Evolutionary conservation across 2,113 vertebrate genomes (phyloP), one percentile per base, ranked within the genome.

Genomic region (Microcebus murinus): DNA sequence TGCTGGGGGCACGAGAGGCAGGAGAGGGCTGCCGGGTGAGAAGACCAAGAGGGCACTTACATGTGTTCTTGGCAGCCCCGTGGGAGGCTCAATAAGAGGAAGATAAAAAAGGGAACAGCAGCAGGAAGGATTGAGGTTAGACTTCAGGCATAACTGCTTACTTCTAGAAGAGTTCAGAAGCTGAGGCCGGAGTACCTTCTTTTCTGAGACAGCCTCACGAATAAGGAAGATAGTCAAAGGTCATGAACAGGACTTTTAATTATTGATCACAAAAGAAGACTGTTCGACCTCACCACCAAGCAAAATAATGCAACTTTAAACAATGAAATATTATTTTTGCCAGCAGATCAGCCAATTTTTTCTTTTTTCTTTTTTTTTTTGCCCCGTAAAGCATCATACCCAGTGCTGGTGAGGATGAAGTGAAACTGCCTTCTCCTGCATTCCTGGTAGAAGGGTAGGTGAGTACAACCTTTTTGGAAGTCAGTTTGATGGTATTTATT

Each of bases 381-480:
- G 39, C 48, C 31, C 65, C 4, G 4, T 29, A 50, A 71, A 87
- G 3, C 23, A 6, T 34, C 34, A 27, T 67, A 34, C 14, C 52
- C 59, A 27, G 29, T 36, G 59, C 74, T 88, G 34, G 23, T 12
- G 29, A 88, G 36, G 36, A 39, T 34, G 17, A 4, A 3, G 12
- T 2, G 11, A 63, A n/a, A 6, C n/a, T 15, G 2, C 0, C 0
- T 6, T 67, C 50, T 63, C 17, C 0, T 18, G 18, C 17, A 1
- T 23, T 73, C 1, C 23, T 76, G 48, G 23, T 8, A 1, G 50
- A 50, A 39, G 34, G 15, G 10, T 1, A 15, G 48, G 13, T 23
- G 45, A 52, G 45, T 34, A 27, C 17, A 13, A 20, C 0, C 34
- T 25, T 73, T 84, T 31, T 7, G 45, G 67, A 45, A 79, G 88